phyloP scores from a whole-genome alignment of 1,140 invertebrate species.

The Wiebesia pumilae region DNA sequence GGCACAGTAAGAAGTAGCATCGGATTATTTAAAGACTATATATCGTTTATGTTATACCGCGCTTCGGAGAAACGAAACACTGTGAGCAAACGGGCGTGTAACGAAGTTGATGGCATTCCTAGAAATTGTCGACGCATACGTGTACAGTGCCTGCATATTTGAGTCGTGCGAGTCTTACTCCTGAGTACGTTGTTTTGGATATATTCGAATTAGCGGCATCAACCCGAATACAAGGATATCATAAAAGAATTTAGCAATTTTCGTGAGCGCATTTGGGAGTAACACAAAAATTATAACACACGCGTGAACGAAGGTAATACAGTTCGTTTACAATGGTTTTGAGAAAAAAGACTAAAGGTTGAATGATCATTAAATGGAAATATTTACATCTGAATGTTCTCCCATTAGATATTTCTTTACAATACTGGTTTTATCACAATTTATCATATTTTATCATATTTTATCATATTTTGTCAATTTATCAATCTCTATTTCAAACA shows the following conservation, averaged over 20 bases:
- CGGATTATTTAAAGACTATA: conserved; percentile 9
- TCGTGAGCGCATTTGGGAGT: not conserved
- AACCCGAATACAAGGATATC: not conserved
- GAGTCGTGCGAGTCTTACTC: not conserved
- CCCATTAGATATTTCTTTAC: not conserved
- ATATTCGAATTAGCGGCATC: not conserved
- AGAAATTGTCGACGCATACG: not conserved
- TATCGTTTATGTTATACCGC: not conserved
- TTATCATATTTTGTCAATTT: not conserved
- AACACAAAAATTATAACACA: not conserved
- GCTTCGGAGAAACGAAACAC: not conserved
- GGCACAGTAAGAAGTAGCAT: not conserved
- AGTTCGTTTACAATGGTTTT: not conserved
- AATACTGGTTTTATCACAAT: not conserved
- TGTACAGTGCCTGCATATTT: not conserved
- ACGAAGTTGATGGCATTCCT: not conserved
- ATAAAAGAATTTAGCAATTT: not conserved
- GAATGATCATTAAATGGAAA: not conserved
- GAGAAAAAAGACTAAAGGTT: not conserved
- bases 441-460: too few relatives aligned
- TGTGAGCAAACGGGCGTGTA: not conserved
- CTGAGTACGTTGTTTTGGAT: not conserved
- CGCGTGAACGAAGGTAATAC: not conserved
- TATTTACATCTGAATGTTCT: not conserved
- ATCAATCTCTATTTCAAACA: too few relatives aligned